Base-by-base conservation (phyloP, 2,113 vertebrate species). In the Cheirogaleus medius region DNA sequence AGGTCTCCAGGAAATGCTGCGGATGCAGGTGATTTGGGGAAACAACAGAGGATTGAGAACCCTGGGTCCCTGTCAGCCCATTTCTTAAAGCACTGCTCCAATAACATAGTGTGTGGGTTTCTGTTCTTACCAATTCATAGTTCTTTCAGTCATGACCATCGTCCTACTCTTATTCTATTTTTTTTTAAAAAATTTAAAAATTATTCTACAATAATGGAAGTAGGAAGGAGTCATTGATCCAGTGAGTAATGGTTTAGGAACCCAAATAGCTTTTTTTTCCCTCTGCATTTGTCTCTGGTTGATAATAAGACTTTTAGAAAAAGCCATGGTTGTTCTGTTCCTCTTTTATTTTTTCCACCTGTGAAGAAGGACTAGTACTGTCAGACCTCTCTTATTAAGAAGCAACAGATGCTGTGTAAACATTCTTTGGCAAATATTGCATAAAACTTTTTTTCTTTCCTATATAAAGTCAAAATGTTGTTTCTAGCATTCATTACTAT, bases 31-130 rank as follows among this genome's bases (percentile, higher is more conserved):
- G 37, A 32, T 4, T 2, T 49, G 80, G 44, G 54, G 39, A 39
- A 63, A 54, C 54, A 21, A 1, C 0, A 3, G 37, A n/a, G 73
- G 18, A n/a, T 14, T 25, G 69, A 58, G 56, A 21, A 21, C 32
- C 37, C 25, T 4, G 23, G 15, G 23, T 3, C 3, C 23, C 5
- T 4, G 29, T 39, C 34, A 39, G 8, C n/a, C 4, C 1, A 9
- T 8, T 63, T 58, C 37, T 5, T 1, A 73, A 69, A 64, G 37
- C 23, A 15, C 52, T 21, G 4, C 2, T 47, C 21, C 15, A 10
- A 0, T 13, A 9, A 10, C 18, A 71, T n/a, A 34, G 25, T 34
- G 1, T n/a, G 13, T 17, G 23, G 9, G 11, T 88, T 68, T 91
- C 82, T 60, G 8, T 47, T 77, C n/a, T 54, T 42, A 27, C 18